Conservation (phyloP, 2,797 vertebrate species). For the Chrysolophus pictus region DNA sequence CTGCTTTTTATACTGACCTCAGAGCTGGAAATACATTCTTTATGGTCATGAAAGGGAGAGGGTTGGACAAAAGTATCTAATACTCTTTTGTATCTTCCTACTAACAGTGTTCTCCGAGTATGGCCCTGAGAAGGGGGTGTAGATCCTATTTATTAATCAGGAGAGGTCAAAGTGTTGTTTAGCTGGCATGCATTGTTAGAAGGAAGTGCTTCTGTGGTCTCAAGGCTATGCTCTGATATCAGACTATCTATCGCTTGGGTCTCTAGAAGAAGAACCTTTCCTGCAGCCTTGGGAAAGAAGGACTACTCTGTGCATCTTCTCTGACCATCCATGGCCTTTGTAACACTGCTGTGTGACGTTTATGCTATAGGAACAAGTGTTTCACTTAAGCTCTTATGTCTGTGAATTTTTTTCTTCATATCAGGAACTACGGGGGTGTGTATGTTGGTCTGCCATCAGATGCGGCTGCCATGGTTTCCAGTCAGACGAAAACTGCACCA, state of each 20-base stretch:
- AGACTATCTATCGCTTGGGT: background rate
- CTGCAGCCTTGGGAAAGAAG: background rate
- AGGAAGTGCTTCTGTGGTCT: background rate
- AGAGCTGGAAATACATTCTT: background rate
- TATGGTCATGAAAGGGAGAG: background rate
- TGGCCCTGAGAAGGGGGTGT: background rate
- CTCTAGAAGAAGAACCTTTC: background rate
- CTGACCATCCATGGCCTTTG: background rate
- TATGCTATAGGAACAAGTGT: background rate
- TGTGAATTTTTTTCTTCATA: conserved; percentile 7
- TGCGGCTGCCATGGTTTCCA: conserved; percentile 81
- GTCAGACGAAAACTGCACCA: conserved; percentile 84
- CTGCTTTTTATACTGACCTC: background rate
- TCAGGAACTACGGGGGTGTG: conserved; percentile 95
- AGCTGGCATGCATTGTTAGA: background rate
- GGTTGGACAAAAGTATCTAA: background rate
- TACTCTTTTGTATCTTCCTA: background rate
- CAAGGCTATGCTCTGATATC: background rate
- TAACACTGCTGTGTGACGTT: background rate
- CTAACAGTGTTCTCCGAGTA: background rate
- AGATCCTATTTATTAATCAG: background rate
- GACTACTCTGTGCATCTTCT: background rate
- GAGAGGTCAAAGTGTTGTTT: background rate
- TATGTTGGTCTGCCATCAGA: conserved; percentile 93
- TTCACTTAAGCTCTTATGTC: background rate